phyloP scores from a whole-genome alignment of 2,888 invertebrate genomes.

The Trisateles emortualis region DNA sequence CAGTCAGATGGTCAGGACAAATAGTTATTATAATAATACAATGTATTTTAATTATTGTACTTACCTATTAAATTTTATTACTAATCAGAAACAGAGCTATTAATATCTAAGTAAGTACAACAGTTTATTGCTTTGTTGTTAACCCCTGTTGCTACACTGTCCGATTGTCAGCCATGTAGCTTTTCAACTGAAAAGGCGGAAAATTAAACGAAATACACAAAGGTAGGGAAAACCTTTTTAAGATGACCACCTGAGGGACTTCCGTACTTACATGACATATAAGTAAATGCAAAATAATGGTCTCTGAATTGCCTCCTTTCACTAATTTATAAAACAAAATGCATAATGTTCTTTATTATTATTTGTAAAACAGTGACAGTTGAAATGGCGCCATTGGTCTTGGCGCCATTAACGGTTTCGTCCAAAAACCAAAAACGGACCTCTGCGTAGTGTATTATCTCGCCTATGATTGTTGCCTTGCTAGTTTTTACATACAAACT shows the following conservation, averaged over 20 bases:
- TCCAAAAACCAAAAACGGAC: conserved; percentile 33
- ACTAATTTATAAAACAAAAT: not conserved
- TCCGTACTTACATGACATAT: not conserved
- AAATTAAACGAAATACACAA: conserved; percentile 11
- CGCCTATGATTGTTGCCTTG: conserved; percentile 13
- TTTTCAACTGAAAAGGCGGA: conserved; percentile 1
- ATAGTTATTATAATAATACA: too few relatives aligned
- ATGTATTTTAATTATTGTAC: too few relatives aligned
- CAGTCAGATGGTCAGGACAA: too few relatives aligned
- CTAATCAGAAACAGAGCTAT: too few relatives aligned
- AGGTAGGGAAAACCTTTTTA: conserved; percentile 7
- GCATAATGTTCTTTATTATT: too few relatives aligned
- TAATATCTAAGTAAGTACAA: too few relatives aligned
- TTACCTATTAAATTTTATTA: not conserved
- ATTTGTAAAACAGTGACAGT: conserved; percentile 14
- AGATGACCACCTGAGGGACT: conserved; percentile 2
- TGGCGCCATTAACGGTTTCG: conserved; percentile 39
- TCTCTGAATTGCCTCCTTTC: too few relatives aligned
- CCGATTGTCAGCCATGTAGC: not conserved
- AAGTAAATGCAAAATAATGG: not conserved
- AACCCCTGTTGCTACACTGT: not conserved
- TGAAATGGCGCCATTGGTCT: conserved; percentile 18
- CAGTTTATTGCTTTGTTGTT: not conserved
- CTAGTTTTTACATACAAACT: conserved; percentile 35
- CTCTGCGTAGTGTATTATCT: conserved; percentile 4